Evolutionary conservation across 2,888 invertebrate species (phyloP), one percentile per base, ranked within the genome.

Genomic region (Eilema caniola): DNA sequence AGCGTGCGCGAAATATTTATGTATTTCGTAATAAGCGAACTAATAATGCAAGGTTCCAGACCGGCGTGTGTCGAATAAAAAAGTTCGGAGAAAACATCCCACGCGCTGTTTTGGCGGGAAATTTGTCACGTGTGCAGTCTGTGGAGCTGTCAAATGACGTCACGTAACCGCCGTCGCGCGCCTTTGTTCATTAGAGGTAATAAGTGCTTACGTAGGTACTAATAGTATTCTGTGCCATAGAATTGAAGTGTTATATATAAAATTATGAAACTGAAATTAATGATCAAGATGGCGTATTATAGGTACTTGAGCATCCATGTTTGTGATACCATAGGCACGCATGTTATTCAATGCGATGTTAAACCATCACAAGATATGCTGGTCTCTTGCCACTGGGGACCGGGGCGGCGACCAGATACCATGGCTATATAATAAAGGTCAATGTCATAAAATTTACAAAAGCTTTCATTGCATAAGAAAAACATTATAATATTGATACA

Each of bases 1-100:
- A 33, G 67, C 72, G 66, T 66, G 73, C 65, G 64, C 62, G 69
- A 69, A 72, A 69, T 72, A 63, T 69, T 67, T 71, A 68, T 65
- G 57, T 64, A 68, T 68, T 67, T 71, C 37, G 68, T 72, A 69
- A 72, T 72, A 72, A 57, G 7, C 63, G 23, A 25, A 65, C 57
- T 28, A 67, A 64, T 71, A 71, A 67, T 67, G 64, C 71, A 63
- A 33, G 28, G 10, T 67, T 67, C 61, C 65, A 53, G 20, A 23
- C 14, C 25, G 28, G 57, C 31, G 59, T 71, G 67, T 20, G 33
- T 47, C 53, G 61, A 67, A 71, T 71, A 67, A 62, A 70, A 33
- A 71, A 47, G n/a, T 69, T 63, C 59, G 47, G 3, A 57, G 47
- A 69, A 62, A 62, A 69, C 16, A 20, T 8, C 33, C 24, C 33